Evolutionary conservation across 1,140 invertebrate species (phyloP).

Genomic region (Lycorma delicatula): DNA sequence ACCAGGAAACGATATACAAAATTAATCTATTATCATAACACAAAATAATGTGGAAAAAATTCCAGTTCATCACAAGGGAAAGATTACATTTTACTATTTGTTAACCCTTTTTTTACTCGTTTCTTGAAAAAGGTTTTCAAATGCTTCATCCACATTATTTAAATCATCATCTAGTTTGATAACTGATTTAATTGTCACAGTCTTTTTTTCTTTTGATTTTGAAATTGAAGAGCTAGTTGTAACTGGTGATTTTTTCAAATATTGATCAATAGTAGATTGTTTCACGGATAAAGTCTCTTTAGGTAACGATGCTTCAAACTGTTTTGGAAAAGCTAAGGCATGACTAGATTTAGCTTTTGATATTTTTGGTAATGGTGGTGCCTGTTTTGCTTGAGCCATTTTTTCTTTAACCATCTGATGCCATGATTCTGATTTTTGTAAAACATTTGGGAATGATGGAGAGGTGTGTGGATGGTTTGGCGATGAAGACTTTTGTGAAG

Average conservation of each 20-base stretch:
- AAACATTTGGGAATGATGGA: conserved; percentile 36
- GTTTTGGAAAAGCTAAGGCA: conserved; percentile 56
- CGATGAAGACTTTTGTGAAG: conserved; percentile 12
- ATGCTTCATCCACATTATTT: conserved; percentile 39
- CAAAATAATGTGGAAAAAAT: too few species aligned
- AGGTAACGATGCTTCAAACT: conserved; percentile 67
- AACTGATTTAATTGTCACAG: conserved; percentile 15
- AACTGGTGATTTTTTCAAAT: conserved; percentile 44
- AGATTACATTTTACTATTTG: not conserved
- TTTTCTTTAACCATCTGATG: conserved; percentile 50
- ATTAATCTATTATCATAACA: too few species aligned
- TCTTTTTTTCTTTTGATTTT: conserved; percentile 19
- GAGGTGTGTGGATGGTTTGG: conserved; percentile 20
- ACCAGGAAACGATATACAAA: too few species aligned
- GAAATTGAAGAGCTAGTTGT: conserved; percentile 18
- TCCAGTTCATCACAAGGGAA: too few species aligned
- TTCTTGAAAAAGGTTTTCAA: conserved; percentile 34
- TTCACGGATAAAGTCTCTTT: conserved; percentile 63
- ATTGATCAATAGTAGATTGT: conserved; percentile 69
- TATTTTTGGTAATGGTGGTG: conserved; percentile 30
- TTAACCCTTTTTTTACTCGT: conserved; percentile 12
- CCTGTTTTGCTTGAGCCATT: conserved; percentile 26
- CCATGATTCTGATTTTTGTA: conserved; percentile 76
- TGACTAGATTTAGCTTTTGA: conserved; percentile 56
- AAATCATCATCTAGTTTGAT: conserved; percentile 29